Conservation (phyloP, 2,888 invertebrate genomes). For the Miltochrista miniata region DNA sequence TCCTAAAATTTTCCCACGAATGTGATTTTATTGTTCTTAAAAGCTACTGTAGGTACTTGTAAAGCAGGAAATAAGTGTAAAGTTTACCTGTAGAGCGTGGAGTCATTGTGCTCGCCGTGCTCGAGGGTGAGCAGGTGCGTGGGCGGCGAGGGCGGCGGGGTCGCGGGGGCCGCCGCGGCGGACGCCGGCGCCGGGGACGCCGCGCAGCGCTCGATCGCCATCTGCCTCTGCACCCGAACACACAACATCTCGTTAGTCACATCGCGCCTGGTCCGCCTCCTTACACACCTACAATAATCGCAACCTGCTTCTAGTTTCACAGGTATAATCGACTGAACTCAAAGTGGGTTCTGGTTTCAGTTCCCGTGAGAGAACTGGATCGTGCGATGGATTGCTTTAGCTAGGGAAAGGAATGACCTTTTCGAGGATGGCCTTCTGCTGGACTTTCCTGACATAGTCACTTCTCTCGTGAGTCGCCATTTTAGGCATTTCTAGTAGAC, state of each 20-base stretch:
- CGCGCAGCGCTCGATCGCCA: conserved; percentile 60
- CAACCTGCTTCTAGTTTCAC: conserved; percentile 8
- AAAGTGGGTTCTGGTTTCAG: conserved; percentile 10
- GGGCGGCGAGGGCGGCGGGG: conserved; percentile 37
- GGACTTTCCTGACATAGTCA: conserved; percentile 59
- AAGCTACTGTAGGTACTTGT: not conserved
- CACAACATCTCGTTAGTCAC: conserved; percentile 6
- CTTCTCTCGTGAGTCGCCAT: conserved; percentile 58
- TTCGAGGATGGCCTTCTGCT: conserved; percentile 59
- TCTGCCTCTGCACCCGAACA: conserved; percentile 59
- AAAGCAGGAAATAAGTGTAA: too few species aligned
- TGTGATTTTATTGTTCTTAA: too few species aligned
- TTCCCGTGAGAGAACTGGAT: conserved; percentile 20
- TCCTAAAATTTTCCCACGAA: too few species aligned
- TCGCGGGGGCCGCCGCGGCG: conserved; percentile 22
- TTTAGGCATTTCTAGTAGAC: conserved; percentile 45
- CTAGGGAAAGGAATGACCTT: conserved; percentile 49
- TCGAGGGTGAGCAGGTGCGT: conserved; percentile 87
- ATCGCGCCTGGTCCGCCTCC: not conserved
- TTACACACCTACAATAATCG: conserved; percentile 17
- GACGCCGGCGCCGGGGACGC: conserved; percentile 16
- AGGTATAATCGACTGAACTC: conserved; percentile 14
- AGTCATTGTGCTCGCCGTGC: conserved; percentile 90
- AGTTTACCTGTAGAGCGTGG: conserved; percentile 84
- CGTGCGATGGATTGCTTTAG: conserved; percentile 9